phyloP scores from a whole-genome alignment of 2,113 vertebrate genomes.

The Corythornis madagascariensis region DNA sequence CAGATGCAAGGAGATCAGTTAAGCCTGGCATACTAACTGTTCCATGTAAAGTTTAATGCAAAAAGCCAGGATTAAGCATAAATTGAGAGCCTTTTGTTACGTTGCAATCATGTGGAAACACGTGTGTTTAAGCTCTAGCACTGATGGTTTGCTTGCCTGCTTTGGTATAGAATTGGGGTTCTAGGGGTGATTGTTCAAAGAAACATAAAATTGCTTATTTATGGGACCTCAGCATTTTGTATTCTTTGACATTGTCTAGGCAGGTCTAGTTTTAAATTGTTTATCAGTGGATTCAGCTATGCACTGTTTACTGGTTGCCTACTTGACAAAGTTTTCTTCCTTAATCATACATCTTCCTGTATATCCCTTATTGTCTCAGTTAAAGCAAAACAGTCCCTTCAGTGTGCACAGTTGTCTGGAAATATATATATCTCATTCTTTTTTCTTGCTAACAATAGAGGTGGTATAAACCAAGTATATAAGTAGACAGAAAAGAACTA shows the following conservation, averaged over 20 bases:
- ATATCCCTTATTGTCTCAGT: accelerated
- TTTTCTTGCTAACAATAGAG: not conserved
- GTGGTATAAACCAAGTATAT: not conserved
- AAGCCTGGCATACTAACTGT: not conserved
- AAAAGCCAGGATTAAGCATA: not conserved
- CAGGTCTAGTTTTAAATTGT: not conserved
- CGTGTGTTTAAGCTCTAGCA: not conserved
- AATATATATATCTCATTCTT: not conserved
- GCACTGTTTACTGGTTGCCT: not conserved
- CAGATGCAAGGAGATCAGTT: not conserved
- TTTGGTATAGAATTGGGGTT: not conserved
- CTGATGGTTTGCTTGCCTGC: not conserved
- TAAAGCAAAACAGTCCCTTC: not conserved
- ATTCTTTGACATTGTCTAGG: not conserved
- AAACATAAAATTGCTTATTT: not conserved
- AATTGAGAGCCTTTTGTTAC: not conserved
- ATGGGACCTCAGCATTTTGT: not conserved
- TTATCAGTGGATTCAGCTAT: not conserved
- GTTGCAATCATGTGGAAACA: accelerated
- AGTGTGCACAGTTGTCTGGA: not conserved
- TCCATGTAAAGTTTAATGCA: not conserved
- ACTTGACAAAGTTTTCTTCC: not conserved
- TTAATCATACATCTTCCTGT: not conserved
- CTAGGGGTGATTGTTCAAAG: not conserved
- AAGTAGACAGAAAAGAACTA: not conserved